Base-by-base conservation (phyloP, 2,888 invertebrate genomes). In the Agapostemon virescens region DNA sequence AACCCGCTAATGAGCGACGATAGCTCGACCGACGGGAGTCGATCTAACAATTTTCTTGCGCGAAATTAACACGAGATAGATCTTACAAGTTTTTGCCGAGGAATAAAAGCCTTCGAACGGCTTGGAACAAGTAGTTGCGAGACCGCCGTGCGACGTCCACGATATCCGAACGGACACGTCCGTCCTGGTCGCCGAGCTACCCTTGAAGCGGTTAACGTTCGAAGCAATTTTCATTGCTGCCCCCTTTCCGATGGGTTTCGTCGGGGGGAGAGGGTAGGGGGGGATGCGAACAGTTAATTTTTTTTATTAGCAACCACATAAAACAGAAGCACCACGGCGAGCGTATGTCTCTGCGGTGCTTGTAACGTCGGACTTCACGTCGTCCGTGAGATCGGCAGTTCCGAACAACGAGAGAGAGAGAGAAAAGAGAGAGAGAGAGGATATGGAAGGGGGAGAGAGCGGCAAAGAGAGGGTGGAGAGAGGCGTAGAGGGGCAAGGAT, bases 301-400 rank as follows among this genome's bases (percentile, higher is more conserved):
- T 63, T 81, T 72, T 58, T 64, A 69, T 72, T 77, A 49, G 61
- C 63, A 55, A 61, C 45, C 42, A 45, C 38, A 72, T 75, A 58
- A 79, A 79, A 74, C 42, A 33, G 63, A 71, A 26, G 61, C 33
- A 67, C 40, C 5, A 40, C 20, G 33, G 52, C 26, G 63, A 42
- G 40, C 23, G 73, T 78, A 74, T 63, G 33, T 75, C 67, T 74
- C 69, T 52, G 70, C 70, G n/a, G 55, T 49, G n/a, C n/a, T 66
- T 33, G 66, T 66, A 80, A 71, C n/a, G 55, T 79, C 71, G 40
- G 72, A 69, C 77, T 70, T 83, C 45, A 79, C 69, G 77, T 72
- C 67, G 72, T 79, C 61, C 69, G 58, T 55, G 74, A 69, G 70
- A 73, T 52, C 38, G 52, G 52, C 69, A 36, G 52, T 75, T 73